Evolutionary conservation across 2,888 invertebrate genomes (phyloP).

Genomic region (Brenthis daphne): DNA sequence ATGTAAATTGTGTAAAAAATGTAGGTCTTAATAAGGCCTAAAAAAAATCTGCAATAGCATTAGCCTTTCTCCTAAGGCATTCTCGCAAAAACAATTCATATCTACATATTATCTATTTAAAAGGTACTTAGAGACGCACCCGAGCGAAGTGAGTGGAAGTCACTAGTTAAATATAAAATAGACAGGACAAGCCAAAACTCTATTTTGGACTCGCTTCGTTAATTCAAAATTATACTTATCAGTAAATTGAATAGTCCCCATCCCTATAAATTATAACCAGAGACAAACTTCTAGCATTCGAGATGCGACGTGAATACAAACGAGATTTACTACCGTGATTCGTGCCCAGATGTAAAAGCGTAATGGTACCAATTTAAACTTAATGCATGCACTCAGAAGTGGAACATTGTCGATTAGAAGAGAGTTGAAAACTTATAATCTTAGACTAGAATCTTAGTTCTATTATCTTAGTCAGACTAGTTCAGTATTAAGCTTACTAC

Average conservation of each 20-base stretch:
- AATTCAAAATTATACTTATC: constrained; percentile 8
- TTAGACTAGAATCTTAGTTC: not conserved
- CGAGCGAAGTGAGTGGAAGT: no score
- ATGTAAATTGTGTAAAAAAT: no score
- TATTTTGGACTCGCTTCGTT: not conserved
- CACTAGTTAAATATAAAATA: no score
- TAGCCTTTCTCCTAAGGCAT: no score
- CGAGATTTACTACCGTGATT: constrained; percentile 9
- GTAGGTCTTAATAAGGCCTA: no score
- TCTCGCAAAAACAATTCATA: no score
- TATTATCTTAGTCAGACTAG: no score
- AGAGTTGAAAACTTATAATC: constrained; percentile 4
- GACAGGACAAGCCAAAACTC: no score
- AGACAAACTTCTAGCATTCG: constrained; percentile 15
- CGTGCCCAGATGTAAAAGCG: constrained; percentile 4
- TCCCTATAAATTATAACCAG: constrained; percentile 13
- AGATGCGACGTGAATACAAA: constrained; percentile 14
- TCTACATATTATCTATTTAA: no score
- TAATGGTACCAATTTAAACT: constrained; percentile 11
- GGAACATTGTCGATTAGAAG: constrained; percentile 6
- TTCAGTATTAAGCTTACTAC: no score
- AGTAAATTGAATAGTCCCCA: constrained; percentile 4
- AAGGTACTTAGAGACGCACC: no score
- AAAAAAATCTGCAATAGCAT: no score
- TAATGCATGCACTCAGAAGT: not conserved